phyloP scores from a whole-genome alignment of 2,888 invertebrate genomes.

The Homarus gammarus region DNA sequence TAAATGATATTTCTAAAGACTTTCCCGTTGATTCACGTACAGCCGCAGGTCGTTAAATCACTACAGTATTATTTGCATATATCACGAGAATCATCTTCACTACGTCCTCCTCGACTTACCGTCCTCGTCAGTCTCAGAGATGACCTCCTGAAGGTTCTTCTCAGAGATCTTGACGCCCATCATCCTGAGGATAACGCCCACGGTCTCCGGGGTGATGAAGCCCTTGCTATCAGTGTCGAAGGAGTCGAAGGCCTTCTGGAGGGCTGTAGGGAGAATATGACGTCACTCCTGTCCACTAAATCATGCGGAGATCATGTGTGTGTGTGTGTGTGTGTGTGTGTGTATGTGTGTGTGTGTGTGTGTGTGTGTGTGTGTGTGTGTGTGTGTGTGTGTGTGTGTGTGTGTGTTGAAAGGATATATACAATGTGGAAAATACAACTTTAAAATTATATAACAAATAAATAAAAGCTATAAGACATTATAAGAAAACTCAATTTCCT shows the following conservation, averaged over 20 bases:
- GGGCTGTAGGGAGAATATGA: slow-evolving; percentile 13
- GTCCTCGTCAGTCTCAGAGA: slow-evolving; percentile 76
- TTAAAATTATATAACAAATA: too few species aligned
- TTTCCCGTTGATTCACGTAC: too few species aligned
- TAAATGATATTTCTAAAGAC: too few species aligned
- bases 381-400: neutral
- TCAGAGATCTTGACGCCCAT: slow-evolving; percentile 94
- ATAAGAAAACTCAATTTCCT: too few species aligned
- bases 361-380: neutral
- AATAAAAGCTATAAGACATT: too few species aligned
- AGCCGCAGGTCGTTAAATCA: too few species aligned
- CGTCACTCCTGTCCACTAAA: too few species aligned
- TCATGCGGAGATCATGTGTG: too few species aligned
- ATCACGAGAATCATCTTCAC: too few species aligned
- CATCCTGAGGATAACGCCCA: slow-evolving; percentile 94
- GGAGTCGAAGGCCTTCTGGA: slow-evolving; percentile 75
- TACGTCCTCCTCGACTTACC: slow-evolving; percentile 60
- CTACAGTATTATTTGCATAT: too few species aligned
- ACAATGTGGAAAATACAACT: too few species aligned
- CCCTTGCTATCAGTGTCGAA: slow-evolving; percentile 81
- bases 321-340: slow-evolving; percentile 6
- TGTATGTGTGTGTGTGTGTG: neutral
- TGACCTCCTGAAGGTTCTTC: slow-evolving; percentile 72
- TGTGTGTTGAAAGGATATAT: neutral
- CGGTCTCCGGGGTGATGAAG: slow-evolving; percentile 96